phyloP scores from a whole-genome alignment of 2,888 invertebrate genomes.

The Dione vanillae region DNA sequence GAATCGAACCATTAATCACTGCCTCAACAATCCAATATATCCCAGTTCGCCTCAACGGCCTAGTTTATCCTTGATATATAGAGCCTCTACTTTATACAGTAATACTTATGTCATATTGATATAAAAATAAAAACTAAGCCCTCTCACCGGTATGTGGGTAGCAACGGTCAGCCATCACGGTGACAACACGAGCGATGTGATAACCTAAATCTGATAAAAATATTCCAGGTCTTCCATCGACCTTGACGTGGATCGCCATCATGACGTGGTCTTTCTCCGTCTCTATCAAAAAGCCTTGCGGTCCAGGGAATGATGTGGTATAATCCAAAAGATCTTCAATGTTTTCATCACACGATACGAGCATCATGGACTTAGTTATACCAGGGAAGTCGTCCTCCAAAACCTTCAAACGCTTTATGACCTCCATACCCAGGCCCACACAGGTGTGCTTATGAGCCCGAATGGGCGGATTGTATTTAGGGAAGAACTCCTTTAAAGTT shows the following conservation, averaged over 20 bases:
- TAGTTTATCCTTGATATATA: too few species aligned
- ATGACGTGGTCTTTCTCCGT: constrained; percentile 95
- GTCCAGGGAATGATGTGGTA: constrained; percentile 85
- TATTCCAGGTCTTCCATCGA: constrained; percentile 90
- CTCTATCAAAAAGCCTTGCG: constrained; percentile 85
- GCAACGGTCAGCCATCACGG: constrained; percentile 93
- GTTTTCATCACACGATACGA: constrained; percentile 96
- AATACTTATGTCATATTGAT: background rate
- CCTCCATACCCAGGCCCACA: constrained; percentile 94
- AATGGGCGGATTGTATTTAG: constrained; percentile 92
- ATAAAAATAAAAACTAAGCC: background rate
- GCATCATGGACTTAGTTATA: constrained; percentile 87
- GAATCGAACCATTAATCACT: too few species aligned
- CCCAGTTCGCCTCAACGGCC: too few species aligned
- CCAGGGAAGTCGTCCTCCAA: constrained; percentile 86
- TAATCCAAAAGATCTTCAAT: constrained; percentile 86
- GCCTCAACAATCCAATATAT: too few species aligned
- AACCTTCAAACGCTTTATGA: constrained; percentile 88
- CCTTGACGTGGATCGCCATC: constrained; percentile 89
- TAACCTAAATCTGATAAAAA: constrained; percentile 95
- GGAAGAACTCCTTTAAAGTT: constrained; percentile 90
- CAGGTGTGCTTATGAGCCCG: constrained; percentile 94
- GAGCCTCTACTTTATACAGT: too few species aligned
- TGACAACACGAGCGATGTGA: constrained; percentile 93
- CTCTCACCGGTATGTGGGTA: constrained; percentile 94